Base-by-base conservation (phyloP, 2,888 invertebrate genomes). In the Agrochola lychnidis region DNA sequence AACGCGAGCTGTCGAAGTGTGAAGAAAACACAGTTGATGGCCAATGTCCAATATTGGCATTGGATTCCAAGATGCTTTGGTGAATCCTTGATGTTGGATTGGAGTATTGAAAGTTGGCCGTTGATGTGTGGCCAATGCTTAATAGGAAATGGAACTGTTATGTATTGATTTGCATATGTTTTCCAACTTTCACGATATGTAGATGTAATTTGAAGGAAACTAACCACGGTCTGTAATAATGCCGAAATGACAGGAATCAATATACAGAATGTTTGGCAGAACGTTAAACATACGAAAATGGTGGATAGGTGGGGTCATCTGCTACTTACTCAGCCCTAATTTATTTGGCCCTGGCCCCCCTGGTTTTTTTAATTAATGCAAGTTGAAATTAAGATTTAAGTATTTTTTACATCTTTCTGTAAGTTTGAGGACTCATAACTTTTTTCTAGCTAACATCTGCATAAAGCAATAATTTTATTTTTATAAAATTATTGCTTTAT, bases 41-140 rank as follows among this genome's bases (percentile, higher is more conserved):
- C 69, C 69, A 80, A 84, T 59, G 62, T 70, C 73, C 57, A 81
- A 67, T 69, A 80, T 73, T 84, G 75, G 61, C 69, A 30, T 22
- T 63, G 51, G 42, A 68, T 63, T 68, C 57, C 64, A 61, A n/a
- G 36, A 51, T 64, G 56, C n/a, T 36, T 82, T 30, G 56, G 42
- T 42, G n/a, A 30, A 56, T 42, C 42, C 53, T 51, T 78, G 9
- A 62, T 53, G 2, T 73, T 57, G 45, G 75, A 40, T 40, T 36
- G 45, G 12, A 22, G 36, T 25, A 82, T 45, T 77, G 36, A 30
- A 76, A 53, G 62, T 75, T 81, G 45, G 48, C 14, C 30, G 7
- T 40, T 61, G 40, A 61, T 30, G 36, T 59, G 40, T 83, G 63
- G 70, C 79, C 56, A 83, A 71, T 63, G 62, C 14, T 36, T 9